Conservation (phyloP, 1,140 invertebrate genomes). For the Cotesia chilonis region DNA sequence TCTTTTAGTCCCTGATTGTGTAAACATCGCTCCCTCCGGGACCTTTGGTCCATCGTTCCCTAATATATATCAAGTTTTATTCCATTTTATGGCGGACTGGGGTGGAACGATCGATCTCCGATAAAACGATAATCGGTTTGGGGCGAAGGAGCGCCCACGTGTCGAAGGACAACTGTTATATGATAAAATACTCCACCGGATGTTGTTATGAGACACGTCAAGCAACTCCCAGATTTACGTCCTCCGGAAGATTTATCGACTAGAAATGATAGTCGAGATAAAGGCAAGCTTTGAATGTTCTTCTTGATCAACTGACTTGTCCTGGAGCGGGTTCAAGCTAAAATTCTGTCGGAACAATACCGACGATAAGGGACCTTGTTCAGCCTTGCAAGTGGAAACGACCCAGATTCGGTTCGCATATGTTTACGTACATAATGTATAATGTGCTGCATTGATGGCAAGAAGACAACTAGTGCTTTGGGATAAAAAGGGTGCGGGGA, state of each 20-base stretch:
- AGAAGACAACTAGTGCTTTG: conserved; percentile 9
- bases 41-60: conserved; percentile 34
- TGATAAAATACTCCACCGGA: no score
- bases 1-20: no score
- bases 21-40: not conserved
- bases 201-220: no score
- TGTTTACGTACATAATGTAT: conserved; percentile 35
- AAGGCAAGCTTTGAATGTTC: no score
- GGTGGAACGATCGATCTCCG: not conserved
- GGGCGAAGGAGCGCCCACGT: not conserved
- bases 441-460: conserved; percentile 27
- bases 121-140: conserved; percentile 9
- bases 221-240: no score
- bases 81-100: conserved; percentile 3
- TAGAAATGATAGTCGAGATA: no score
- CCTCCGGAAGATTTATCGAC: no score
- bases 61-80: conserved; percentile 30
- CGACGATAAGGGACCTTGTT: no score
- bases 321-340: no score
- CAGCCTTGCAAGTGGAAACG: conserved; percentile 7
- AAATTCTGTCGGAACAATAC: no score
- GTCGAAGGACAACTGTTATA: no score
- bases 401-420: conserved; percentile 27
- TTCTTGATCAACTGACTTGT: no score
- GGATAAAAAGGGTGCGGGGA: not conserved